These are phyloP conservation scores for Riptortus pedestris DNA, from an alignment of 1,140 invertebrate species.

Conservation along the genomic window DNA sequence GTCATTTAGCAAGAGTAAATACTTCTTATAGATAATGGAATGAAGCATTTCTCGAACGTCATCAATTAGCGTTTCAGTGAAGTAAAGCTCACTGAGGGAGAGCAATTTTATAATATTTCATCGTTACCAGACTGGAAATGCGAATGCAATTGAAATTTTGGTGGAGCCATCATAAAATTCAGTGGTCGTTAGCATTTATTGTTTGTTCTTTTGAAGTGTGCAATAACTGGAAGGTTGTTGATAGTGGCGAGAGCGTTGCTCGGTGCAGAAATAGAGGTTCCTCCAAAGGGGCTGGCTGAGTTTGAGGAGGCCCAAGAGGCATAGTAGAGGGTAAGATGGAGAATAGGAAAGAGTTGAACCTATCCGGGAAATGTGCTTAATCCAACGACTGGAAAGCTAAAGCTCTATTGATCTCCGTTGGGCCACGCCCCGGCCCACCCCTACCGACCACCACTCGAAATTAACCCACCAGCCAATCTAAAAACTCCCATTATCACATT, in stretches of 20 bases:
- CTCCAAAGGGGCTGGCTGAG: background rate
- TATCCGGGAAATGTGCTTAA: slow-evolving; percentile 15
- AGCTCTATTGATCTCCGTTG: slow-evolving; percentile 9
- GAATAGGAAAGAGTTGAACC: no score
- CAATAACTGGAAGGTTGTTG: background rate
- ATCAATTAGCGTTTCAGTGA: no score
- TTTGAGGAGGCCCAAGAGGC: background rate
- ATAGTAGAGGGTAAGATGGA: background rate
- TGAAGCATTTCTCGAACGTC: no score
- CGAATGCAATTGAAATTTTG: no score
- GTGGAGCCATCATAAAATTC: no score
- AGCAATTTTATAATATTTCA: no score
- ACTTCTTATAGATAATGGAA: no score
- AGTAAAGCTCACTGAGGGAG: no score
- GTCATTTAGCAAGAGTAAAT: no score
- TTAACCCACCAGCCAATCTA: background rate
- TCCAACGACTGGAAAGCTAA: slow-evolving; percentile 10
- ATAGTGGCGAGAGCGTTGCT: no score
- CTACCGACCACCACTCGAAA: background rate
- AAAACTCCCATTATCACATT: slow-evolving; percentile 3
- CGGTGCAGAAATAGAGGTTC: background rate
- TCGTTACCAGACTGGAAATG: no score
- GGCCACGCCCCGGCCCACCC: background rate
- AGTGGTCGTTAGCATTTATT: no score
- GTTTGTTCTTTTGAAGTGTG: background rate